Evolutionary conservation across 2,888 invertebrate species (phyloP).

Genomic region (Trichogramma dendrolimi): DNA sequence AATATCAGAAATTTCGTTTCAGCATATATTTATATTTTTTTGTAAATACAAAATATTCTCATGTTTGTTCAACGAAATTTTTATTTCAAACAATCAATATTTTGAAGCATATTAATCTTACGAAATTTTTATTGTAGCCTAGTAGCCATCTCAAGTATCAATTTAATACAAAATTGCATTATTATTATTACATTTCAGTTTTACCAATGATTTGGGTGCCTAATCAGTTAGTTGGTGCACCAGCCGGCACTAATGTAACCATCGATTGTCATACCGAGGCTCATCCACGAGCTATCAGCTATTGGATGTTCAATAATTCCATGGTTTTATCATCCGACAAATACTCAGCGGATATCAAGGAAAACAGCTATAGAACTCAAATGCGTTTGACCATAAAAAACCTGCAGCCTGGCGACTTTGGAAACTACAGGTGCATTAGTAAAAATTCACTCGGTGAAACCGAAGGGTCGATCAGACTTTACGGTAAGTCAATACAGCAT

Average conservation of each 20-base stretch:
- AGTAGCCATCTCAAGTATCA: too few species aligned
- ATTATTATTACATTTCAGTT: conserved; percentile 59
- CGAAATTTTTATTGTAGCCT: too few species aligned
- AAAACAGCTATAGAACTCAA: conserved; percentile 83
- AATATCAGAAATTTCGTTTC: too few species aligned
- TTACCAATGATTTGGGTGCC: conserved; percentile 93
- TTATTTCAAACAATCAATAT: too few species aligned
- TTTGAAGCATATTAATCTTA: too few species aligned
- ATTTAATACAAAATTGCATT: too few species aligned
- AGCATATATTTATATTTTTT: too few species aligned
- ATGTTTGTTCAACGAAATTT: too few species aligned
- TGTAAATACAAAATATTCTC: too few species aligned
- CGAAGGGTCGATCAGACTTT: conserved; percentile 85
- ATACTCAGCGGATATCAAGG: conserved; percentile 76
- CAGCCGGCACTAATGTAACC: conserved; percentile 84
- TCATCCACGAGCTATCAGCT: conserved; percentile 85
- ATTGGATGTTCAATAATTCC: conserved; percentile 86
- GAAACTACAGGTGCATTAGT: conserved; percentile 87
- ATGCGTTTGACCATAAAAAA: conserved; percentile 85
- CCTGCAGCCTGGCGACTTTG: conserved; percentile 79
- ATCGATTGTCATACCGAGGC: conserved; percentile 92
- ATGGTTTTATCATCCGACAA: conserved; percentile 88
- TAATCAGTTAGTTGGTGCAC: conserved; percentile 88
- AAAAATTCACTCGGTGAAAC: conserved; percentile 92
- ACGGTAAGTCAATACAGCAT: conserved; percentile 62